A percentile compares a stretch with the other conserved stretches of the same genome.
Conservation (phyloP, 2,797 vertebrate species). For the Microhierax caerulescens region DNA sequence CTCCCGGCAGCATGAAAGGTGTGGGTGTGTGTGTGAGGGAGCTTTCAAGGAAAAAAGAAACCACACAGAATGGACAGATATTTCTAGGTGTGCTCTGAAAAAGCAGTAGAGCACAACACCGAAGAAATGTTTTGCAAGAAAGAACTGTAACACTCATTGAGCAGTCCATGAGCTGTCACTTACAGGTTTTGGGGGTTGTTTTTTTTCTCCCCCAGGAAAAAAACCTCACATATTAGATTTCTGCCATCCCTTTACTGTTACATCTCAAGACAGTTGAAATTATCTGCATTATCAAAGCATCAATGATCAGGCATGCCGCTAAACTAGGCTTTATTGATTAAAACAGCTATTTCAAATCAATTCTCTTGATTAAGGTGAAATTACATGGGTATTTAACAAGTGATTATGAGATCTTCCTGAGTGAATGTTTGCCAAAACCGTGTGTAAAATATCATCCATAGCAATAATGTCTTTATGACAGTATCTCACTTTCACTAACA, state of each 20-base stretch:
- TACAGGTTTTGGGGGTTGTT: accelerated
- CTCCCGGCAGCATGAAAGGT: neutral
- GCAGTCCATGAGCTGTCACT: neutral
- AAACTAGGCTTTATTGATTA: neutral
- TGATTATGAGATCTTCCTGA: neutral
- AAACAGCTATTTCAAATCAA: neutral
- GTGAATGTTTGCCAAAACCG: neutral
- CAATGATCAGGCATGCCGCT: neutral
- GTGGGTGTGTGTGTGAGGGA: neutral
- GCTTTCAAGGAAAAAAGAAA: neutral
- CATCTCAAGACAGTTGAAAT: neutral
- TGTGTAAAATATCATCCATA: neutral
- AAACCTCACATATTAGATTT: neutral
- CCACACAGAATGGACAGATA: neutral
- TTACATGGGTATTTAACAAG: neutral
- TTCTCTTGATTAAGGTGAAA: neutral
- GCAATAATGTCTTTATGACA: neutral
- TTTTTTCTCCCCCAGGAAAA: too few relatives aligned
- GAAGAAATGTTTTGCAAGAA: neutral
- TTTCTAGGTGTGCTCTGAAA: neutral
- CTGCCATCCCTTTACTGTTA: neutral
- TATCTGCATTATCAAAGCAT: neutral
- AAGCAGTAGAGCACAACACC: neutral
- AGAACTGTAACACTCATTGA: neutral
- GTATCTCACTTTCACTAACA: neutral